A percentile compares a stretch with the other conserved stretches of the same genome.
phyloP scores from a whole-genome alignment of 1,140 invertebrate species.

The Drosophila fuyamai region DNA sequence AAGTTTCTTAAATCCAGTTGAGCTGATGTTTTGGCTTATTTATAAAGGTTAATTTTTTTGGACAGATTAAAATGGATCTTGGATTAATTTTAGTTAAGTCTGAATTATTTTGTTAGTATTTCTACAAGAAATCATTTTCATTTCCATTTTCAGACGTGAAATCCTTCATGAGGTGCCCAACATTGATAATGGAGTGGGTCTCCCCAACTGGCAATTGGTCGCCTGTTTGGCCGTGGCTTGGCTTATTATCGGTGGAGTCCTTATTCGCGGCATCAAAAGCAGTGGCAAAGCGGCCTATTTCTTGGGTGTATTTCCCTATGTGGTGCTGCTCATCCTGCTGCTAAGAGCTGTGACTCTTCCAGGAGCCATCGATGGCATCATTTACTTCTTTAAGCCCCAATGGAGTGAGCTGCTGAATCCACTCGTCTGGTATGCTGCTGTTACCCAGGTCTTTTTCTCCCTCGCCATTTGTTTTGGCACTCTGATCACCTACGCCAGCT shows the following conservation, averaged over 20 bases:
- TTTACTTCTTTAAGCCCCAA: constrained; percentile 91
- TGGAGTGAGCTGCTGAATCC: constrained; percentile 89
- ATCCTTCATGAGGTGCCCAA: constrained; percentile 87
- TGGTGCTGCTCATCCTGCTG: constrained; percentile 89
- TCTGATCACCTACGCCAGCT: constrained; percentile 92
- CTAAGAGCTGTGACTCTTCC: constrained; percentile 90
- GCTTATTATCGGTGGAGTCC: constrained; percentile 89
- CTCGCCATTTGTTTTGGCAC: constrained; percentile 92
- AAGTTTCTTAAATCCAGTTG: too few species aligned
- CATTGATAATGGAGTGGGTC: constrained; percentile 88
- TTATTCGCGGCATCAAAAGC: constrained; percentile 89
- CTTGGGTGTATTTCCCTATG: constrained; percentile 90
- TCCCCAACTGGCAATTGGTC: constrained; percentile 88
- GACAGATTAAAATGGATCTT: too few species aligned
- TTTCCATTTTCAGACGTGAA: constrained; percentile 84
- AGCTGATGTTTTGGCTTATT: too few species aligned
- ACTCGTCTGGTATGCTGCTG: constrained; percentile 93
- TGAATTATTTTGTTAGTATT: too few species aligned
- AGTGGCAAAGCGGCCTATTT: constrained; percentile 89
- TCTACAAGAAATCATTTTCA: too few species aligned
- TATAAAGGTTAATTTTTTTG: too few species aligned
- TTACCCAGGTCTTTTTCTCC: constrained; percentile 94
- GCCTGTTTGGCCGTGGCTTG: constrained; percentile 90
- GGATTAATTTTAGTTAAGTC: too few species aligned
- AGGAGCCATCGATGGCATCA: constrained; percentile 91